Evolutionary conservation across 2,113 vertebrate genomes (phyloP), one percentile per base, ranked within the genome.

Genomic region (Corythornis madagascariensis): DNA sequence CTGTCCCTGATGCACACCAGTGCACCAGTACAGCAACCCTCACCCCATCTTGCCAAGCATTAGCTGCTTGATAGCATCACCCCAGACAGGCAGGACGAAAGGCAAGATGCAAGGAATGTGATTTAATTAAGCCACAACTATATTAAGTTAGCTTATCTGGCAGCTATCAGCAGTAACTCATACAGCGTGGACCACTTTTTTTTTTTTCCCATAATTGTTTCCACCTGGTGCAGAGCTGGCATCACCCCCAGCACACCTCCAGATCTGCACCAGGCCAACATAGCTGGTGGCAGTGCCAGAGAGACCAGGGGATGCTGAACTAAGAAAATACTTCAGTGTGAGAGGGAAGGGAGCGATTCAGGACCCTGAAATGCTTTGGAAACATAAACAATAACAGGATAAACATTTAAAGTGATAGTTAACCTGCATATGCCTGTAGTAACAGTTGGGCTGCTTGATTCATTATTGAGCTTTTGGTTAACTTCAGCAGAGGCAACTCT

Each of bases 101-200:
- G 75, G 91, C 75, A 94, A 87, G 79, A 92, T 73, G 93, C 56
- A 93, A 95, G 83, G 95, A 95, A 96, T 96, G 95, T 1, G 31
- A 64, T 82, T 92, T 94, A 92, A 95, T 96, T 95, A 96, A 92
- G 93, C 85, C 83, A 71, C 71, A 12, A 45, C 75, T 95, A 95
- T 96, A 95, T 96, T 95, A 91, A 95, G 90, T 96, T 95, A 94
- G 92, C 93, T 96, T 96, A 96, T 96, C 95, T 94, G 93, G 92
- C 72, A 91, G 85, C 90, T 95, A 95, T 96, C 94, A 95, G 93
- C 93, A 91, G 77, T 95, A 93, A 94, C 74, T 94, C 91, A 93
- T 85, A 74, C 87, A 85, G 47, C 8, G 29, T 1, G 6, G 67
- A 63, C 69, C 64, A 31, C 1, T 6, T 21, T 57, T n/a, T 65